phyloP scores from a whole-genome alignment of 2,888 invertebrate genomes.

The Smittia aterrima region DNA sequence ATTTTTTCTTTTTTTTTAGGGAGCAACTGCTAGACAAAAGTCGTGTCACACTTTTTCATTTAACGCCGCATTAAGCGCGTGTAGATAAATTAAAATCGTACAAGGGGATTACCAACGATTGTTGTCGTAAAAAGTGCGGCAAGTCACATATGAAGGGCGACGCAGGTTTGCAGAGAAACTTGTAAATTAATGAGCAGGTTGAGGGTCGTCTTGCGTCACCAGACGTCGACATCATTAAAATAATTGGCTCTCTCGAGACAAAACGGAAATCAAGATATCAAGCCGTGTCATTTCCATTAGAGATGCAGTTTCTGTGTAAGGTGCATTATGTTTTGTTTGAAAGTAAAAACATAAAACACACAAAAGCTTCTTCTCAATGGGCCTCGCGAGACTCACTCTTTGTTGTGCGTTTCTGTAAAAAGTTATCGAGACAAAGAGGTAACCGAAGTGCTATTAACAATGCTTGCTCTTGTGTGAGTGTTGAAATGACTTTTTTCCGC shows the following conservation, averaged over 20 bases:
- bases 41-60: conserved; percentile 1
- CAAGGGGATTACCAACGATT: background rate
- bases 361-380: too few relatives aligned
- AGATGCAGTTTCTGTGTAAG: background rate
- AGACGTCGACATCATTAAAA: background rate
- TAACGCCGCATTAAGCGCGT: background rate
- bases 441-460: too few relatives aligned
- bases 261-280: background rate
- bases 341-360: too few relatives aligned
- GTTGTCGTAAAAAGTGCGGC: background rate
- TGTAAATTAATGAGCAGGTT: background rate
- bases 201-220: background rate
- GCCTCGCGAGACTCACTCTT: too few relatives aligned
- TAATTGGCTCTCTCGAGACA: conserved; percentile 3
- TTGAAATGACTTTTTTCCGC: background rate
- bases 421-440: too few relatives aligned
- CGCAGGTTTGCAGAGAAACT: background rate
- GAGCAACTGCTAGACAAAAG: background rate
- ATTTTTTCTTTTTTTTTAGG: background rate
- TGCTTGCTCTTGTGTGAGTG: too few relatives aligned
- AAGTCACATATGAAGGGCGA: conserved; percentile 5
- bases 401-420: too few relatives aligned
- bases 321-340: background rate
- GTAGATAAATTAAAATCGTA: background rate
- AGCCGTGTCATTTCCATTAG: background rate